Base-by-base conservation (phyloP, 2,797 vertebrate genomes). In the Bovichtus variegatus region DNA sequence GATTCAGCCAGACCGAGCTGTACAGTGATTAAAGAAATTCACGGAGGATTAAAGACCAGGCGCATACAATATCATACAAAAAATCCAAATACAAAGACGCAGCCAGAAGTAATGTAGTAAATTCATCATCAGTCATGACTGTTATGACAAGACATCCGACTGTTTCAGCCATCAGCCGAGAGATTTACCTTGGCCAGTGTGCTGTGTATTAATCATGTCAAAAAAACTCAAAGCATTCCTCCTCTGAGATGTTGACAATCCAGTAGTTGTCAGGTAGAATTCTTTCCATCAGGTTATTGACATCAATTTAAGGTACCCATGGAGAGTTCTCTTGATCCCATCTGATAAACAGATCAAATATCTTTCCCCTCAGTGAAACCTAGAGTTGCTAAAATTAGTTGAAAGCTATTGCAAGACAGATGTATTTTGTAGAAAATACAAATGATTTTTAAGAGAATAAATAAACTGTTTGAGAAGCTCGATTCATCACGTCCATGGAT, bases 171-270 rank as follows among this genome's bases (percentile, higher is more conserved):
- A 91, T 91, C 74, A 90, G 77, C 0, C 2, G 25, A 44, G 51
- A 78, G 44, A 78, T 90, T 90, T 92, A 89, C 57, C 53, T 90
- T 92, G 91, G 89, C 86, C 31, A 0, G 25, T 51, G 31, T 23
- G 11, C 68, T 59, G 25, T 71, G 50, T 64, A 68, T 71, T 69
- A 60, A 68, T 69, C 46, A 10, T 43, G 59, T 84, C 82, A 84
- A 84, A 88, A 87, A 63, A 63, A 71, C 55, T 87, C 27, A 47
- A 78, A 88, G 78, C 74, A 58, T 77, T 79, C 69, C 73, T 76
- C 41, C 64, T 38, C 44, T 67, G 59, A 83, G 51, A 80, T 75
- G 19, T 63, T 68, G 78, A 83, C 71, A 68, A 72, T 51, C 23
- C 10, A 13, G 31, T 59, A 46, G 65, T 61, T 86, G 51, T 71